Conservation (phyloP, 1,140 invertebrate genomes). For the Dreissena polymorpha region DNA sequence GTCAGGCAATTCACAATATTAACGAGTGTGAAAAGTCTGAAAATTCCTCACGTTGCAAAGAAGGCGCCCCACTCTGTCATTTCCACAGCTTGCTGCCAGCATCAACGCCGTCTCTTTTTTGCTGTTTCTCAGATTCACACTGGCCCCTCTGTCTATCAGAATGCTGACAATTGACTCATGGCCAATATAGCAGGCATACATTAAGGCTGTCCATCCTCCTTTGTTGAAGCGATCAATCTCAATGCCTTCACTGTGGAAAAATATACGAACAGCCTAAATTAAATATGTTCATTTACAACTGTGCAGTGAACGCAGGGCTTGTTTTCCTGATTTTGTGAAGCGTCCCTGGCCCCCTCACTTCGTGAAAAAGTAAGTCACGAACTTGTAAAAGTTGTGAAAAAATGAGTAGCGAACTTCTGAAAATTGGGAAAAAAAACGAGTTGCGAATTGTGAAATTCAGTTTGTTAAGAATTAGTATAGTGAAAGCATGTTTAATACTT, state of each 20-base stretch:
- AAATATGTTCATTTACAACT: too few relatives aligned
- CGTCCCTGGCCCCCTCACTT: too few relatives aligned
- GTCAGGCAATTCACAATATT: too few relatives aligned
- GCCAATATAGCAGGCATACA: conserved; percentile 82
- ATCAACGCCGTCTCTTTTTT: conserved; percentile 81
- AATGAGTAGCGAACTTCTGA: too few relatives aligned
- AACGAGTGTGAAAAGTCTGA: background rate
- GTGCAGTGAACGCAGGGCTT: background rate
- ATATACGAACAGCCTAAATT: too few relatives aligned
- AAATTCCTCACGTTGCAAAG: conserved; percentile 58
- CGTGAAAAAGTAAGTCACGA: too few relatives aligned
- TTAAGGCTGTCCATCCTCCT: conserved; percentile 81
- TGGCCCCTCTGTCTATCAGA: conserved; percentile 78
- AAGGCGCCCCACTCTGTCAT: conserved; percentile 77
- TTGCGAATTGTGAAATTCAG: too few relatives aligned
- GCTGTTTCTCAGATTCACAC: conserved; percentile 78
- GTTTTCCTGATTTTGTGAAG: background rate
- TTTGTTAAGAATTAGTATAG: too few relatives aligned
- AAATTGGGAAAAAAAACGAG: too few relatives aligned
- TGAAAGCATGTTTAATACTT: too few relatives aligned
- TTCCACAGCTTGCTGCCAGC: conserved; percentile 81
- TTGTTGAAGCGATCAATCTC: conserved; percentile 76
- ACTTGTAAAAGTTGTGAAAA: too few relatives aligned
- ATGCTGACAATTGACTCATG: conserved; percentile 80
- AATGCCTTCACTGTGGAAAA: conserved; percentile 63